phyloP scores from a whole-genome alignment of 1,140 invertebrate genomes.

The Pentalonia nigronervosa region DNA sequence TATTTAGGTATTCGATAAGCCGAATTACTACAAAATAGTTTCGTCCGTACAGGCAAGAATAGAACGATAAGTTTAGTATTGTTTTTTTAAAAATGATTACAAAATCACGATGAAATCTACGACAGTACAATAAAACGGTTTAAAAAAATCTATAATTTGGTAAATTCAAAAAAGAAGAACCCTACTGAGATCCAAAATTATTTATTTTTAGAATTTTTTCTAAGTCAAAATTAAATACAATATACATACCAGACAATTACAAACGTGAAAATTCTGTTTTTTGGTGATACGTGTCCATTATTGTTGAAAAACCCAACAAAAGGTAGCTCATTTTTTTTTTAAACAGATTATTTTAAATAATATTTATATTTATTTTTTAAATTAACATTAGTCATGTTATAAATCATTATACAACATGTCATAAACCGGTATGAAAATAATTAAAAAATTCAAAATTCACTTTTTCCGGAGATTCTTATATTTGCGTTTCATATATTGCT shows the following conservation, averaged over 20 bases:
- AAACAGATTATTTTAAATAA: background rate
- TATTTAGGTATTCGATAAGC: too few species aligned
- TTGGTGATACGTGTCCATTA: background rate
- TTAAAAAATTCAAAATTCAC: background rate
- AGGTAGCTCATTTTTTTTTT: background rate
- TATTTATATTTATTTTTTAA: background rate
- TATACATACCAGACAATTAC: background rate
- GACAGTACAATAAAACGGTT: too few species aligned
- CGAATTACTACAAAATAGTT: too few species aligned
- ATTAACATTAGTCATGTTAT: slow-evolving; percentile 1
- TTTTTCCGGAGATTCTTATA: background rate
- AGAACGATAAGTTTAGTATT: too few species aligned
- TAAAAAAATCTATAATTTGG: too few species aligned
- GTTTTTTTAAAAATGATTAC: too few species aligned
- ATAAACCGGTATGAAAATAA: background rate
- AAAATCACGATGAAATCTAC: too few species aligned
- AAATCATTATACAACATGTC: background rate
- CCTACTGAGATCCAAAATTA: background rate
- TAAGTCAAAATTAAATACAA: too few species aligned
- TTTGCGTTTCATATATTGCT: background rate
- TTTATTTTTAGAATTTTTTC: background rate
- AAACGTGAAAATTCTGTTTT: background rate
- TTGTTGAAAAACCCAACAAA: background rate
- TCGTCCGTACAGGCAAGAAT: too few species aligned
- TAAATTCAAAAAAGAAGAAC: background rate